Evolutionary conservation across 2,113 vertebrate genomes (phyloP).

Genomic region (Phycodurus eques): DNA sequence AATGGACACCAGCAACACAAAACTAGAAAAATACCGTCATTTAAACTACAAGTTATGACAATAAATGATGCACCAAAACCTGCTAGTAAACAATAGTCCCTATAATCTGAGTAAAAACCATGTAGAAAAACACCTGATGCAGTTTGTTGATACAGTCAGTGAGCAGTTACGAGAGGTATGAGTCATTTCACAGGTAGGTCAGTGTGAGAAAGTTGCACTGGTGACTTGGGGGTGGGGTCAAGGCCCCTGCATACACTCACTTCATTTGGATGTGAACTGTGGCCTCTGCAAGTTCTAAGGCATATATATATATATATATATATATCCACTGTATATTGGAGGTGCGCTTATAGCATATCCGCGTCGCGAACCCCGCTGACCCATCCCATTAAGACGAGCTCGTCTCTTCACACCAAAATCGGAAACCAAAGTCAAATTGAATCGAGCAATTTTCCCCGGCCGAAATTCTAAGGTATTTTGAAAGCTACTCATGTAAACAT

Average conservation of each 20-base stretch:
- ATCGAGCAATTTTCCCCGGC: conserved; percentile 59
- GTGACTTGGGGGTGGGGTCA: conserved; percentile 85
- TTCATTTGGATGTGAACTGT: conserved; percentile 98
- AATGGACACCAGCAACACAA: conserved; percentile 98
- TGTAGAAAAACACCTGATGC: conserved; percentile 99
- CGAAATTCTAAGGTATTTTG: conserved; percentile 55
- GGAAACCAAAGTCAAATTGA: conserved; percentile 53
- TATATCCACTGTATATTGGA: conserved; percentile 67
- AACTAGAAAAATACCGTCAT: conserved; percentile 75
- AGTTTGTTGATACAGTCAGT: conserved; percentile 99
- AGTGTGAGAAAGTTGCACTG: conserved; percentile 97
- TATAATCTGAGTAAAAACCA: conserved; percentile 99
- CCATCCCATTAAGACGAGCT: conserved; percentile 72
- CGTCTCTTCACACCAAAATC: conserved; percentile 49
- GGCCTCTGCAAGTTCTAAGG: conserved; percentile 99
- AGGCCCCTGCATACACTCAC: conserved; percentile 93
- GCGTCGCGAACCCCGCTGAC: conserved; percentile 78
- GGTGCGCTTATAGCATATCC: conserved; percentile 87
- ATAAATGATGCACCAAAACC: conserved; percentile 93
- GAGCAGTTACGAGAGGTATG: conserved; percentile 99
- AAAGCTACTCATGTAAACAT: conserved; percentile 71
- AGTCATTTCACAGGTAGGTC: conserved; percentile 99
- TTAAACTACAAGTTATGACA: conserved; percentile 86
- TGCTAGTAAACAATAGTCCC: conserved; percentile 95
- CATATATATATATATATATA: no score